Base-by-base conservation (phyloP, 92 coral and sea anemone species). In the Zoanthus gigantus region DNA sequence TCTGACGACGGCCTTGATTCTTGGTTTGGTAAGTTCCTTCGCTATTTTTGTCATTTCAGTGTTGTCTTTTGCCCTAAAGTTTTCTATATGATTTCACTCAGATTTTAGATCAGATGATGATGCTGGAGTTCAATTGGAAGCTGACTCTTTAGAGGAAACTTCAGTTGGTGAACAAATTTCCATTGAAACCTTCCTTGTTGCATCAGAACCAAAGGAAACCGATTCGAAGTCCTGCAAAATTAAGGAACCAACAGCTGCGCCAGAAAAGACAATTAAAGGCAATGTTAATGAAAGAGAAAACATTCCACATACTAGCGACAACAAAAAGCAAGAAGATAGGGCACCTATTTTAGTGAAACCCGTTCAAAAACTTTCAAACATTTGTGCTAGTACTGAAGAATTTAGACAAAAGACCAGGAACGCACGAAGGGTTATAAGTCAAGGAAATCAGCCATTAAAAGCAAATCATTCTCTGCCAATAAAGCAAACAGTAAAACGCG, bases 11-110 rank as follows among this genome's bases (percentile, higher is more conserved):
- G 88, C 7, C 92, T 86, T 6, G 99, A 97, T 82, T 78, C 85
- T 73, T 97, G 99, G 99, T 97, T 97, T 91, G 98, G 99, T 97
- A 94, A 87, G 98, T 80, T 76, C 18, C 13, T 4, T 31, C 32
- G 46, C 34, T 71, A 9, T 54, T 63, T 37, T 4, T n/a, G 50
- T 45, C 48, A 23, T 18, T 37, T 56, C 11, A 32, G 14, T 29
- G 45, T 30, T 60, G 37, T 89, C 52, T 17, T 17, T 47, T 6
- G 63, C 5, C 9, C 9, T 56, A n/a, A 30, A 46, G 4, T 44
- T 50, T 6, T 58, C 18, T 23, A 16, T 34, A 44, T 81, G 42
- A 76, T 54, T 75, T 0, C 29, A 58, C 47, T 8, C 81, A 96
- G 99, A 95, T 86, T 76, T 50, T 28, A 93, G 93, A 85, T 69